phyloP scores from a whole-genome alignment of 2,888 invertebrate genomes.

The Scaptomyza flava region DNA sequence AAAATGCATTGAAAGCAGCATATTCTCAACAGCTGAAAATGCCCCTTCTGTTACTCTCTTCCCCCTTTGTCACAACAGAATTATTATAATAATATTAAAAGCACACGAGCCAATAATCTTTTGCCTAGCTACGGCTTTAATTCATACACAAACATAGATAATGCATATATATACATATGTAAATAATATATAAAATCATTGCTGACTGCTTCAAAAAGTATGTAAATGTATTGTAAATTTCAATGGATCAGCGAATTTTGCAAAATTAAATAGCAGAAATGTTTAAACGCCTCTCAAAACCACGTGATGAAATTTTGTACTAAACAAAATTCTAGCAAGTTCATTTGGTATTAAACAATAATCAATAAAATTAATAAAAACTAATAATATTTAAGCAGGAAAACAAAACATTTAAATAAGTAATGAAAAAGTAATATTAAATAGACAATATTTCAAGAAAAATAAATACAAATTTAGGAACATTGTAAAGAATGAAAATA shows the following conservation, averaged over 20 bases:
- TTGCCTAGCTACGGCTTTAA: slow-evolving; percentile 22
- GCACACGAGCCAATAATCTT: slow-evolving; percentile 37
- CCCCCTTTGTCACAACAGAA: background rate
- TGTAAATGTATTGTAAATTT: slow-evolving; percentile 8
- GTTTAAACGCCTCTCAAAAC: slow-evolving; percentile 8
- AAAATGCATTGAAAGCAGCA: slow-evolving; percentile 42
- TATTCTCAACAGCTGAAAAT: slow-evolving; percentile 31
- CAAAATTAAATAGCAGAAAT: slow-evolving; percentile 14
- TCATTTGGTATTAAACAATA: no score
- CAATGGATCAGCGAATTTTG: slow-evolving; percentile 23
- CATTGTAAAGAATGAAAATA: no score
- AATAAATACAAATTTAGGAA: background rate
- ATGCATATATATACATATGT: background rate
- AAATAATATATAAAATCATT: slow-evolving; percentile 4
- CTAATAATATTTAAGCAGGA: no score
- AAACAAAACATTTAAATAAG: background rate
- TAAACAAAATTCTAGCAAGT: no score
- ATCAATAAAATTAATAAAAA: no score
- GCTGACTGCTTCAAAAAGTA: slow-evolving; percentile 35
- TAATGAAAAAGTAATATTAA: background rate
- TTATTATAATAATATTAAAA: slow-evolving; percentile 14
- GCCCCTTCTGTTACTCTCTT: background rate
- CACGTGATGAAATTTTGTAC: slow-evolving; percentile 9
- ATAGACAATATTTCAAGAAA: background rate
- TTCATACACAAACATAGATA: background rate